Percentiles rank a stretch among this genome's conserved stretches.
phyloP scores from a whole-genome alignment of 1,140 invertebrate genomes.

The Prorops nasuta region DNA sequence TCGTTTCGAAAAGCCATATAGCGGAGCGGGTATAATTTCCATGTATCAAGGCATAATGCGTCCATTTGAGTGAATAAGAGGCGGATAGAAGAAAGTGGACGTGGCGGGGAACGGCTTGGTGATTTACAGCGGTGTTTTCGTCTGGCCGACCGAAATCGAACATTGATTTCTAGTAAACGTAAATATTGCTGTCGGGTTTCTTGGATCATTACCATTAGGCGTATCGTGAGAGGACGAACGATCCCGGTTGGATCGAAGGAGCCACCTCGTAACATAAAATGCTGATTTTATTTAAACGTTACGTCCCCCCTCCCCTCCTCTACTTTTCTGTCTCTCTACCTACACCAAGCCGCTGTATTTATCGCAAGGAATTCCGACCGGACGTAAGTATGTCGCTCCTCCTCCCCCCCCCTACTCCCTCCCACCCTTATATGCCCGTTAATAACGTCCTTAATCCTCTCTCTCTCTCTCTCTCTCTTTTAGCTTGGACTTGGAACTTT shows the following conservation, averaged over 20 bases:
- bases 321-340: no score
- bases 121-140: slow-evolving; percentile 34
- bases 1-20: no score
- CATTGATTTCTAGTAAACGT: slow-evolving; percentile 37
- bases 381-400: slow-evolving; percentile 45
- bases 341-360: slow-evolving; percentile 41
- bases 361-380: slow-evolving; percentile 41
- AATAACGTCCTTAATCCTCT: slow-evolving; percentile 49
- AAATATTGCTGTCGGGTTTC: slow-evolving; percentile 28
- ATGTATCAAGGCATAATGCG: no score
- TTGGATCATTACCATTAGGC: slow-evolving; percentile 29
- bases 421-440: slow-evolving; percentile 44
- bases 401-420: no score
- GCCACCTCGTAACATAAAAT: slow-evolving; percentile 44
- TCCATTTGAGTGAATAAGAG: no score
- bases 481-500: no score
- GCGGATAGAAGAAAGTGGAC: no score
- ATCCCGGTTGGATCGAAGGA: slow-evolving; percentile 30
- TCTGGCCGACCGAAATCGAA: slow-evolving; percentile 12
- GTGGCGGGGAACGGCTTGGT: no score
- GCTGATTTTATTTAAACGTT: slow-evolving; percentile 45
- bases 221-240: slow-evolving; percentile 8
- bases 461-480: slow-evolving; percentile 22
- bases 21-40: no score
- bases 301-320: slow-evolving; percentile 8